Evolutionary conservation across 2,113 vertebrate genomes (phyloP).

Genomic region (Podocnemis expansa): DNA sequence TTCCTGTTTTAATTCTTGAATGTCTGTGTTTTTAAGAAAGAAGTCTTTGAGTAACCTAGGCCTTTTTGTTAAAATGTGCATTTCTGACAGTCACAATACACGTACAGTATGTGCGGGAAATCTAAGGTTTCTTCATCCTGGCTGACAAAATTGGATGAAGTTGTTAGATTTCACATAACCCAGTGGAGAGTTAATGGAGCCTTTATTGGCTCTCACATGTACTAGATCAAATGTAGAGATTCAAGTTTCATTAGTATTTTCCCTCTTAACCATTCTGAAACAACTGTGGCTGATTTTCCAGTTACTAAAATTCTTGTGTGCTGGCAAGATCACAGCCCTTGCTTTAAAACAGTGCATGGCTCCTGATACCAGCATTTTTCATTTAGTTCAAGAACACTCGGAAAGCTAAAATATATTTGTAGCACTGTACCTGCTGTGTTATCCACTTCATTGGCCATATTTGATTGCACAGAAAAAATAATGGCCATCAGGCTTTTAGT

Average conservation of each 20-base stretch:
- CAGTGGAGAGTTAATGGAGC: background rate
- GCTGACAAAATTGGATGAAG: background rate
- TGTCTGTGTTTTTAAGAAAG: background rate
- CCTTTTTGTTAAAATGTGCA: background rate
- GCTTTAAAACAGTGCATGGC: background rate
- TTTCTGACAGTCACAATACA: background rate
- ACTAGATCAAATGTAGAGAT: background rate
- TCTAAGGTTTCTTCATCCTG: background rate
- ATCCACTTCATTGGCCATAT: background rate
- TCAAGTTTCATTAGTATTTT: background rate
- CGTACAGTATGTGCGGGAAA: background rate
- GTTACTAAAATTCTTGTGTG: background rate
- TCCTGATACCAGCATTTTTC: background rate
- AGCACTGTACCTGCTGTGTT: background rate
- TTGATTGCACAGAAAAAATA: constrained; percentile 1
- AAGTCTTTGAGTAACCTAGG: background rate
- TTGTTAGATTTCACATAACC: background rate
- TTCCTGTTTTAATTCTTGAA: background rate
- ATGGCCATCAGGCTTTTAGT: background rate
- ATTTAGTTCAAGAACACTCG: background rate
- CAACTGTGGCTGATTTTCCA: background rate
- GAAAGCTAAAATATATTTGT: background rate
- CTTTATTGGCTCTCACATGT: background rate
- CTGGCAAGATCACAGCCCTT: background rate
- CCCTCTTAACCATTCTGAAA: background rate